Evolutionary conservation across 1,140 invertebrate genomes (phyloP).

Genomic region (Pectinophora gossypiella): DNA sequence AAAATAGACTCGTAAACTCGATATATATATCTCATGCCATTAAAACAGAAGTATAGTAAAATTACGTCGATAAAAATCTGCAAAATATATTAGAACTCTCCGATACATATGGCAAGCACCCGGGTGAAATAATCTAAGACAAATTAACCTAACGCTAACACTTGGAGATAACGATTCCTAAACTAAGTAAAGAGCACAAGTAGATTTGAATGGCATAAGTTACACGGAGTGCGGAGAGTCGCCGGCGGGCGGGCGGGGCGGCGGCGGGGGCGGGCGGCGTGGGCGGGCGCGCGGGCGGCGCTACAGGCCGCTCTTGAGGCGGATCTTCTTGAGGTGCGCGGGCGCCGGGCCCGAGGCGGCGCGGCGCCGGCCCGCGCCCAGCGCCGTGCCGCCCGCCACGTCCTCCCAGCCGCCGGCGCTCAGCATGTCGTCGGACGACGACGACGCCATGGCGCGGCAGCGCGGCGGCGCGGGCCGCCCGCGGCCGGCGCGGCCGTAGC

Average conservation of each 20-base stretch:
- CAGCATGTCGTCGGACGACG: slow-evolving; percentile 39
- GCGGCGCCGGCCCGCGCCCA: slow-evolving; percentile 19
- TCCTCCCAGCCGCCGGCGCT: slow-evolving; percentile 44
- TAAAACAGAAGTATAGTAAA: not conserved
- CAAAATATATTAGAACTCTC: not conserved
- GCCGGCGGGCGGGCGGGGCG: not conserved
- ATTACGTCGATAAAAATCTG: not conserved
- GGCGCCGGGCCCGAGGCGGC: slow-evolving; percentile 1
- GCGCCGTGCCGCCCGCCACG: slow-evolving; percentile 33
- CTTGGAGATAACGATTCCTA: too few species aligned
- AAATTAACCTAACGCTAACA: too few species aligned
- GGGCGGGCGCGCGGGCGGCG: slow-evolving; percentile 25
- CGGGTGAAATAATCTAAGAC: too few species aligned
- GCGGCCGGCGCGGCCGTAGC: slow-evolving; percentile 32
- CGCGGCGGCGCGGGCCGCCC: slow-evolving; percentile 26
- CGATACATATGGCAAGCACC: not conserved
- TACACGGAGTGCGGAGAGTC: too few species aligned
- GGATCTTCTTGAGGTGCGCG: slow-evolving; percentile 48
- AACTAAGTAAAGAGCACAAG: too few species aligned
- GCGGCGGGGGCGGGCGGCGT: not conserved
- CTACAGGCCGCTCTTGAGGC: slow-evolving; percentile 53
- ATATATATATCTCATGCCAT: not conserved
- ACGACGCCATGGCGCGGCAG: slow-evolving; percentile 37
- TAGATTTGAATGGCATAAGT: too few species aligned
- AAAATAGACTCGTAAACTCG: not conserved